These are phyloP conservation scores for Oenanthe melanoleuca DNA, from an alignment of 2,113 vertebrate species.

Conservation along the genomic window DNA sequence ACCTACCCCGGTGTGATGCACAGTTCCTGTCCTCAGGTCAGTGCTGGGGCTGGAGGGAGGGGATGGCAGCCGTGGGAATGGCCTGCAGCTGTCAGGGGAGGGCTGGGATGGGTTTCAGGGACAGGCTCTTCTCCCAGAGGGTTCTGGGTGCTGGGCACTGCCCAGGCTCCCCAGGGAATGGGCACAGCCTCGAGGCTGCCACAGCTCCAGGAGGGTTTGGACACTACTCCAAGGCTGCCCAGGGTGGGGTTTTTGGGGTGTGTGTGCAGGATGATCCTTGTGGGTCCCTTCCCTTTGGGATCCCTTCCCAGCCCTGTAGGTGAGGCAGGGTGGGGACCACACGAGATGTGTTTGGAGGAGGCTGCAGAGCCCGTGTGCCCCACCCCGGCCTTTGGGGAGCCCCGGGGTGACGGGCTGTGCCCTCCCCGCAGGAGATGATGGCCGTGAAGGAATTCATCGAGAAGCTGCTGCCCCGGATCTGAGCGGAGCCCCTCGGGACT, in stretches of 20 bases:
- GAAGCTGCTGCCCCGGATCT: slow-evolving; percentile 93
- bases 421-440: slow-evolving; percentile 86
- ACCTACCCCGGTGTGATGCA: slow-evolving; percentile 89
- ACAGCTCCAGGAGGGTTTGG: background rate
- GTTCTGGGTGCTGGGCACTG: background rate
- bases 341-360: fast-evolving
- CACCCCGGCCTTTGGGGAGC: fast-evolving
- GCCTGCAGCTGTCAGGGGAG: background rate
- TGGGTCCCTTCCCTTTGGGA: background rate
- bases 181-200: background rate
- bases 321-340: background rate
- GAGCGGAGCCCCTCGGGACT: slow-evolving; percentile 75
- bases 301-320: fast-evolving
- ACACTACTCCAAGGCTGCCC: fast-evolving
- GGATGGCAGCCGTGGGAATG: fast-evolving
- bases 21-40: slow-evolving; percentile 90
- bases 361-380: background rate
- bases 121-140: background rate
- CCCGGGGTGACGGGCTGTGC: fast-evolving
- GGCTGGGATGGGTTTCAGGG: background rate
- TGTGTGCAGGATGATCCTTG: background rate
- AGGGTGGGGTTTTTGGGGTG: background rate
- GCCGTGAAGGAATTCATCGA: slow-evolving; percentile 96
- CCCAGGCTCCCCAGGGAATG: background rate
- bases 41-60: background rate